Base-by-base conservation (phyloP, 2,888 invertebrate genomes). In the Orthonevra nobilis region DNA sequence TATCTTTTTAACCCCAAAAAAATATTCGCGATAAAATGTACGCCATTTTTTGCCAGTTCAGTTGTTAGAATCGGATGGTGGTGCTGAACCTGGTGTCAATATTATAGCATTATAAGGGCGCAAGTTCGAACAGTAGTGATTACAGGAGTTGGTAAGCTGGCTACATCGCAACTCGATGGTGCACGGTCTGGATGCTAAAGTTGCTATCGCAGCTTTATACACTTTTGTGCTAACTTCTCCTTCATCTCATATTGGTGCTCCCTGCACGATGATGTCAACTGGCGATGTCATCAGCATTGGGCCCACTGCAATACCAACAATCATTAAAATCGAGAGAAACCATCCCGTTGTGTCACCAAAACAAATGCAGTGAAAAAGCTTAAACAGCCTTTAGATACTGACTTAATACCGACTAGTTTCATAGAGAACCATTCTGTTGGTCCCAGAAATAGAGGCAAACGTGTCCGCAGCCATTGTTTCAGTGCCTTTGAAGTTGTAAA, bases 401-500 rank as follows among this genome's bases (percentile, higher is more conserved):
- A 87, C 81, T 83, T 86, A 30, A 87, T 87, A 81, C 87, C 87
- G 2, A 87, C 87, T 28, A 89, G 88, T 75, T 88, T 89, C 23
- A 86, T 88, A 68, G 88, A 88, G 75, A 82, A 84, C 23, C 81
- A 82, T 40, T 36, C 63, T 2, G 73, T 73, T 26, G 70, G 75
- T 15, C 26, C 75, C 3, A 84, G 84, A 12, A 77, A 56, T 81
- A 85, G 85, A 48, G 85, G 85, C 36, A 89, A 89, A 81, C 84
- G 87, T 66, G 88, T 88, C 32, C 86, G 89, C 20, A 92, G 94
- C 90, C 87, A 87, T 60, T 94, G 94, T 89, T 95, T 94, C 88
- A 95, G 95, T 86, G 95, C 94, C 74, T 95, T 95, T 86, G 95
- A 95, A 88, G 93, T 93, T 85, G 92, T 94, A 82, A 97, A 98